Evolutionary conservation across 2,888 invertebrate genomes (phyloP), one percentile per base, ranked within the genome.

Genomic region (Altica lythri): DNA sequence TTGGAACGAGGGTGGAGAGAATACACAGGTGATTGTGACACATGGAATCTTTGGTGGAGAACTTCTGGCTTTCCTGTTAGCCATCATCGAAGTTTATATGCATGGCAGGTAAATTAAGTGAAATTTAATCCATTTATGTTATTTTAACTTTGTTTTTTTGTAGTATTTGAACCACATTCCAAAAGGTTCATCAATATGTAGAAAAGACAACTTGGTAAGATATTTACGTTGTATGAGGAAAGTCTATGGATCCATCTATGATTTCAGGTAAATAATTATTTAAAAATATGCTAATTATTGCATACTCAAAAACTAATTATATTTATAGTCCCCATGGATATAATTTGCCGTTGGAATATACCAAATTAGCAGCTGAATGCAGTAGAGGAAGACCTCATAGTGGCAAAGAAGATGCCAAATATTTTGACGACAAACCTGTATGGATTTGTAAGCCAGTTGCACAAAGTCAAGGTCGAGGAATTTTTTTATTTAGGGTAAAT

Each of bases 361-460:
- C 90, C 1, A 89, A 89, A 73, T 77, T 91, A 66, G 90, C 91
- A 9, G 86, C 89, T 0, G 90, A 91, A 71, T 91, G 88, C 70
- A 86, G 85, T 10, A 78, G 83, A 46, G 72, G 73, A 29, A 62
- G 69, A 42, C 55, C 74, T 9, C 67, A 68, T 16, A 62, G 62
- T 13, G 70, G 67, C 22, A 70, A 68, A 44, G 81, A 81, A 3
- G 79, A 80, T 10, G 71, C 69, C 0, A 78, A 75, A 62, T 79
- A 78, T 22, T 48, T 66, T 2, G 74, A 74, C 13, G 76, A 76
- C 8, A 73, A 72, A 54, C 77, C 77, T 35, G 83, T 88, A n/a
- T 92, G 92, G 92, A 92, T 92, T 58, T 92, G 90, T 72, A 92
- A 92, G 69, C 92, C 92, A 0, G 90, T 91, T 1, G 89, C 90